Conservation (phyloP, 2,888 invertebrate genomes). For the Mechanitis mazaeus region DNA sequence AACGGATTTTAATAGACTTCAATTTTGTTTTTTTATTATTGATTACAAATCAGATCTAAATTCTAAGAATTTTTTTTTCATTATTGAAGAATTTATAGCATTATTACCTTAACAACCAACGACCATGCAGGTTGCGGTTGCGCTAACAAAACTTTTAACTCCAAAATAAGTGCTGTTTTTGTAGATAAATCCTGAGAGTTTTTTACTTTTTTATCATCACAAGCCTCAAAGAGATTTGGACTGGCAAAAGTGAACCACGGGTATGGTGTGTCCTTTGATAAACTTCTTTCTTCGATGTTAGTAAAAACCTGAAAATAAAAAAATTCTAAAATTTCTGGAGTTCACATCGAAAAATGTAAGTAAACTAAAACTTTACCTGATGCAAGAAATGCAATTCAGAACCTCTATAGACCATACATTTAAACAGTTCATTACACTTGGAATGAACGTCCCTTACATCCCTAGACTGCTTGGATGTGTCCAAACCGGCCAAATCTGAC, state of each 20-base stretch:
- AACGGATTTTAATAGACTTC: not conserved
- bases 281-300: constrained; percentile 41
- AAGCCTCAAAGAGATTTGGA: constrained; percentile 76
- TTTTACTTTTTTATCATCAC: constrained; percentile 50
- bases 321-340: not conserved
- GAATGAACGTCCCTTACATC: constrained; percentile 88
- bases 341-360: too few species aligned
- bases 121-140: constrained; percentile 89
- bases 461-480: constrained; percentile 77
- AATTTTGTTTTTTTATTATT: too few species aligned
- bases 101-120: constrained; percentile 80
- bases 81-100: too few species aligned
- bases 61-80: constrained; percentile 8
- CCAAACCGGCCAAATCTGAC: constrained; percentile 77
- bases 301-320: constrained; percentile 50
- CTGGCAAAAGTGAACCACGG: constrained; percentile 84
- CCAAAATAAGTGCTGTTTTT: constrained; percentile 80
- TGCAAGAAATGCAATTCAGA: constrained; percentile 84
- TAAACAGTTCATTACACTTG: constrained; percentile 87
- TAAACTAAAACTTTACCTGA: constrained; percentile 74
- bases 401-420: constrained; percentile 84
- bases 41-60: too few species aligned
- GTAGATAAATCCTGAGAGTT: constrained; percentile 71
- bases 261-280: constrained; percentile 66
- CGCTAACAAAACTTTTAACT: constrained; percentile 82